Evolutionary conservation across 2,888 invertebrate species (phyloP).

Genomic region (Halictus ligatus): DNA sequence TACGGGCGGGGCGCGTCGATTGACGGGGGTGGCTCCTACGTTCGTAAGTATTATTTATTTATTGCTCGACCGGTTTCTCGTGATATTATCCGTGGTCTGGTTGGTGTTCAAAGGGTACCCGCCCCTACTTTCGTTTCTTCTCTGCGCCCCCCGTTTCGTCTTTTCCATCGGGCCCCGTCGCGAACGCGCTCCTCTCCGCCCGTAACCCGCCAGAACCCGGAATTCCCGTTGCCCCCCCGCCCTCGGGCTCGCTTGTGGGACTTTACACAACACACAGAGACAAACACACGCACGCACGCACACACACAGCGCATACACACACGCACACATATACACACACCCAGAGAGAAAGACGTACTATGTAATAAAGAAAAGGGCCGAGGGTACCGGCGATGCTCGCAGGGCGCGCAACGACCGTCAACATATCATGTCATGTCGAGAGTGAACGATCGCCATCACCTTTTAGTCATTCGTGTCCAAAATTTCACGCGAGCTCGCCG

Average conservation of each 20-base stretch:
- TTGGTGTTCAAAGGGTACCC: background rate
- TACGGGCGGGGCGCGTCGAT: slow-evolving; percentile 54
- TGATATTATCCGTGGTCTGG: slow-evolving; percentile 8
- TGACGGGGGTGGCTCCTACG: slow-evolving; percentile 15
- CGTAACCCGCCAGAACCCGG: slow-evolving; percentile 67
- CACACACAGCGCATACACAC: background rate
- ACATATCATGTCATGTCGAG: slow-evolving; percentile 82
- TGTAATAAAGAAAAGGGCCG: slow-evolving; percentile 8
- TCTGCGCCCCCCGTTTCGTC: background rate
- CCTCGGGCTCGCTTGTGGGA: background rate
- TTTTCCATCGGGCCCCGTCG: slow-evolving; percentile 46
- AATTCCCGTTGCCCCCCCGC: slow-evolving; percentile 56
- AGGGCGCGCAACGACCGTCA: slow-evolving; percentile 67
- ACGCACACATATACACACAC: background rate
- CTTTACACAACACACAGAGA: background rate
- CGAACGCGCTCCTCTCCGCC: slow-evolving; percentile 49
- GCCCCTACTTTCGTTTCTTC: no score
- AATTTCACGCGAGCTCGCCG: slow-evolving; percentile 74
- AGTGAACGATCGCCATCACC: slow-evolving; percentile 81
- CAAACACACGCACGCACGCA: background rate
- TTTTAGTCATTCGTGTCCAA: slow-evolving; percentile 84
- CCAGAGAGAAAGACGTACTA: slow-evolving; percentile 33
- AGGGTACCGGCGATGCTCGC: slow-evolving; percentile 32
- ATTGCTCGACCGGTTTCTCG: slow-evolving; percentile 42
- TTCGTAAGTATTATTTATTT: slow-evolving; percentile 69